A percentile compares a stretch with the other conserved stretches of the same genome.
Conservation (phyloP, 2,113 vertebrate species). For the Euleptes europaea region DNA sequence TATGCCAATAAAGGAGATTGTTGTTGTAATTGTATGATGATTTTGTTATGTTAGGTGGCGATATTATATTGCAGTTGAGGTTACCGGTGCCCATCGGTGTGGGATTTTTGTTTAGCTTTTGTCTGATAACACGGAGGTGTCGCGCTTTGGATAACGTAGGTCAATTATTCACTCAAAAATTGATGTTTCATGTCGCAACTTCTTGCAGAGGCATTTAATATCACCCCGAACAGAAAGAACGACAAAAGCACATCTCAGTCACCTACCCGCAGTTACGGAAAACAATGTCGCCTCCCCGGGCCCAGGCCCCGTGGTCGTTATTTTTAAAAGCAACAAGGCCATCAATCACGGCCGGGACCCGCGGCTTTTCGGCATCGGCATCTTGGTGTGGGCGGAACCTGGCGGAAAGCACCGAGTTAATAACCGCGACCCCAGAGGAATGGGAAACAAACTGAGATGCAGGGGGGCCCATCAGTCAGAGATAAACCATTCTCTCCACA, state of each 20-base stretch:
- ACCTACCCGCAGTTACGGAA: slow-evolving; percentile 67
- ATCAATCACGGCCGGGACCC: slow-evolving; percentile 61
- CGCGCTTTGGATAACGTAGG: no score
- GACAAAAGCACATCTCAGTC: neutral
- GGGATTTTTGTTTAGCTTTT: no score
- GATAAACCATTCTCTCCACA: neutral
- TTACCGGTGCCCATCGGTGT: no score
- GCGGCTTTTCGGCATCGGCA: slow-evolving; percentile 61
- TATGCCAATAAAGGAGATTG: no score
- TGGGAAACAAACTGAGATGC: neutral
- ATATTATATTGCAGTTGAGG: no score
- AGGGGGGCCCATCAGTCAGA: neutral
- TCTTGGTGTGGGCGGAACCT: slow-evolving; percentile 68
- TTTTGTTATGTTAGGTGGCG: no score
- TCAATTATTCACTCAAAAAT: no score
- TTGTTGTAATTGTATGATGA: no score
- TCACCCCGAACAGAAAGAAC: neutral
- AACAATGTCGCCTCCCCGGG: slow-evolving; percentile 53
- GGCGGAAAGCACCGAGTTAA: slow-evolving; percentile 9
- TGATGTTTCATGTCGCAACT: no score
- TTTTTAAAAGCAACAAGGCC: slow-evolving; percentile 69
- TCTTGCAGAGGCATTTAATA: neutral
- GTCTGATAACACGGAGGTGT: no score
- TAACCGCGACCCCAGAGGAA: neutral
- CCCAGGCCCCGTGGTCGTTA: slow-evolving; percentile 64